A percentile compares a stretch with the other conserved stretches of the same genome.
phyloP scores from a whole-genome alignment of 2,113 vertebrate genomes.

The Meles meles region DNA sequence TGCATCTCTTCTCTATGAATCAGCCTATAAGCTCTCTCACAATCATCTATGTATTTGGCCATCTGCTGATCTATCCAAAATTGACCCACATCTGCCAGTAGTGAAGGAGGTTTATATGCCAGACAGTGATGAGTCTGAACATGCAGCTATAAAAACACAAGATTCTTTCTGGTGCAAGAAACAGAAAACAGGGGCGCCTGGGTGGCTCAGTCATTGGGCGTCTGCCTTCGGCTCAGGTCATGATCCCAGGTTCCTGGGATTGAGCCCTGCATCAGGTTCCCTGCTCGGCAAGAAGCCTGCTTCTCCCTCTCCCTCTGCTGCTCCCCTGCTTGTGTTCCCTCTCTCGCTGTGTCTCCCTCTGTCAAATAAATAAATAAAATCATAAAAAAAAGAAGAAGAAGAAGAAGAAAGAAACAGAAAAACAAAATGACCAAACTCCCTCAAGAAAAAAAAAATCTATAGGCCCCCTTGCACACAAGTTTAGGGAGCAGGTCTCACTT shows the following conservation, averaged over 20 bases:
- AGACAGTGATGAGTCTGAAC: not conserved
- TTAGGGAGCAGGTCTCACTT: not conserved
- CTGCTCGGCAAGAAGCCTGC: too few relatives aligned
- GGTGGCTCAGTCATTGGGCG: too few relatives aligned
- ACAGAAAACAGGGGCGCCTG: not conserved
- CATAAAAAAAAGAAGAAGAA: too few relatives aligned
- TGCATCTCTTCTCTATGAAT: not conserved
- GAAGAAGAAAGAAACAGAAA: not conserved
- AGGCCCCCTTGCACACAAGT: not conserved
- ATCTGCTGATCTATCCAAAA: not conserved
- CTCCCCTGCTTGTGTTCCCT: too few relatives aligned
- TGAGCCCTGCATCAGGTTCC: too few relatives aligned
- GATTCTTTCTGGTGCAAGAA: not conserved
- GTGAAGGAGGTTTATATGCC: not conserved
- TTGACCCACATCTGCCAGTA: not conserved
- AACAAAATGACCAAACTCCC: not conserved
- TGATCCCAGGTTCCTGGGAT: too few relatives aligned
- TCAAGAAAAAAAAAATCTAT: too few relatives aligned
- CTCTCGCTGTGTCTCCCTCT: too few relatives aligned
- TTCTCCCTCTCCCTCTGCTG: too few relatives aligned
- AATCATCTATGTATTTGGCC: not conserved
- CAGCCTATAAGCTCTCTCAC: not conserved
- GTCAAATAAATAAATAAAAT: too few relatives aligned
- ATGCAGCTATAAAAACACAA: not conserved
- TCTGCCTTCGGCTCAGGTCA: too few relatives aligned